phyloP scores from a whole-genome alignment of 2,113 vertebrate genomes.

The Upupa epops region DNA sequence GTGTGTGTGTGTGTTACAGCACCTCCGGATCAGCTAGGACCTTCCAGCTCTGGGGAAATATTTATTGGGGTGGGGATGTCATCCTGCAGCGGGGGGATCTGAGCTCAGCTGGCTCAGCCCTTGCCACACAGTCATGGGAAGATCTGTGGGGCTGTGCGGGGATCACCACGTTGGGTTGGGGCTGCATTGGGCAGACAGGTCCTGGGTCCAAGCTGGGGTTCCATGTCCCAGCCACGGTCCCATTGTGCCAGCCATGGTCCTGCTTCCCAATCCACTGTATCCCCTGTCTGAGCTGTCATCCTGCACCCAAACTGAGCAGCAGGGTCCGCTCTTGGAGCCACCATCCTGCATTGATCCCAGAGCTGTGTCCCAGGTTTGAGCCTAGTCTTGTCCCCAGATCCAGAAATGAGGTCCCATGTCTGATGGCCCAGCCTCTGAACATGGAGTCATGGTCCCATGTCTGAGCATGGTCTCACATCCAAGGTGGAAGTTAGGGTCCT shows the following conservation, averaged over 20 bases:
- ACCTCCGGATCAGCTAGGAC: neutral
- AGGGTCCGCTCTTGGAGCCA: too few species aligned
- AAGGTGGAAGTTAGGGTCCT: neutral
- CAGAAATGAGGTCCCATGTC: neutral
- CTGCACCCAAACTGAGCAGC: too few species aligned
- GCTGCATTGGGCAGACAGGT: neutral
- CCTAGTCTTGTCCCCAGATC: too few species aligned
- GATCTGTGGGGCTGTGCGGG: fast-evolving
- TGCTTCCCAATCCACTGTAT: fast-evolving
- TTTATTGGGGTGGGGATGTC: neutral
- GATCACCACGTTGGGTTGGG: neutral
- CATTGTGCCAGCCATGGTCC: fast-evolving
- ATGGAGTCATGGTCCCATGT: neutral
- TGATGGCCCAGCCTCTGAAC: neutral
- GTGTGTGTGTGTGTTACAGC: neutral
- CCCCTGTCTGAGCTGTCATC: too few species aligned
- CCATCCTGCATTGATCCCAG: too few species aligned
- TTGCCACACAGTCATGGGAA: fast-evolving
- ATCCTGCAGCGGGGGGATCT: fast-evolving
- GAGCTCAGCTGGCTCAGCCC: neutral
- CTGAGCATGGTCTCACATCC: fast-evolving
- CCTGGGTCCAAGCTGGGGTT: neutral
- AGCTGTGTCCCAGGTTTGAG: too few species aligned
- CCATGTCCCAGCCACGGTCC: neutral
- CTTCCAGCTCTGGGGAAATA: neutral